These are phyloP conservation scores for Harpagus bidentatus DNA, from an alignment of 2,113 vertebrate species.

Conservation along the genomic window DNA sequence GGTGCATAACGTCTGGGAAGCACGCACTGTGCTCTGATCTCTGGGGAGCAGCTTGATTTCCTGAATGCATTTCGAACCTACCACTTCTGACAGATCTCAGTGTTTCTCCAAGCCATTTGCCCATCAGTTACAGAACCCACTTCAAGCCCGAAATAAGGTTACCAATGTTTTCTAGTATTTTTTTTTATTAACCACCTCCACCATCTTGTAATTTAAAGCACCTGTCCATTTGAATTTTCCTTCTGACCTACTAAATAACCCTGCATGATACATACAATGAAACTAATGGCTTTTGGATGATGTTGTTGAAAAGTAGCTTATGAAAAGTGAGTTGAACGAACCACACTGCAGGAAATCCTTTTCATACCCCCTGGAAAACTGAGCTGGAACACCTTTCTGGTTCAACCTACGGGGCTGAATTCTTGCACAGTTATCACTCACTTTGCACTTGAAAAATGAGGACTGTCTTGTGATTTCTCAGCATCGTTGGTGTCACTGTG, in stretches of 20 bases:
- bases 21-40: neutral
- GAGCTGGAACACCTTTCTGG: slow-evolving; percentile 33
- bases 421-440: slow-evolving; percentile 49
- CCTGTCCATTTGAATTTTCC: slow-evolving; percentile 57
- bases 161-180: slow-evolving; percentile 48
- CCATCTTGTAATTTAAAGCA: slow-evolving; percentile 67
- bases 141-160: slow-evolving; percentile 28
- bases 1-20: neutral
- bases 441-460: slow-evolving; percentile 51
- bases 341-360: slow-evolving; percentile 57
- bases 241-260: slow-evolving; percentile 60
- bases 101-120: slow-evolving; percentile 47
- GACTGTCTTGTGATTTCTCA: neutral
- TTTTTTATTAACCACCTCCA: slow-evolving; percentile 64
- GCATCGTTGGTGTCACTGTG: neutral
- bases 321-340: slow-evolving; percentile 45
- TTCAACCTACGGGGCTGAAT: neutral
- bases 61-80: slow-evolving; percentile 23
- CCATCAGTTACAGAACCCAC: slow-evolving; percentile 50
- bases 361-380: slow-evolving; percentile 46
- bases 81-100: slow-evolving; percentile 17
- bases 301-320: slow-evolving; percentile 60
- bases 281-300: slow-evolving; percentile 66
- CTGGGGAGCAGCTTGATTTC: slow-evolving; percentile 34
- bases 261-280: slow-evolving; percentile 50